These are phyloP conservation scores for Bombus turneri DNA, from an alignment of 1,140 invertebrate species.

Conservation along the genomic window DNA sequence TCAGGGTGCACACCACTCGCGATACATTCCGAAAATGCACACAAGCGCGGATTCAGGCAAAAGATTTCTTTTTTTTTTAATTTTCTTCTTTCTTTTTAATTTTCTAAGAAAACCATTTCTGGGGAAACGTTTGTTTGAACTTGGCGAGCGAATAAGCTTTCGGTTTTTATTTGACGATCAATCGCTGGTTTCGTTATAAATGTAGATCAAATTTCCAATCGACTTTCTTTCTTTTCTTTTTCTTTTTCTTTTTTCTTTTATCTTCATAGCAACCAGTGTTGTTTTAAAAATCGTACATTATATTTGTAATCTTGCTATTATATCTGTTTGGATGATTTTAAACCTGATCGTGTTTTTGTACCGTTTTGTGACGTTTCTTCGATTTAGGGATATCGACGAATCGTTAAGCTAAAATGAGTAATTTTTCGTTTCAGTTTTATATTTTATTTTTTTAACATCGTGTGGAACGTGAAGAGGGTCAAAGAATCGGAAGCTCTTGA, in stretches of 20 bases:
- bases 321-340: background rate
- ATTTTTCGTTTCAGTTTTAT: too few species aligned
- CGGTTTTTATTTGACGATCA: background rate
- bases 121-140: slow-evolving; percentile 16
- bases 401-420: too few species aligned
- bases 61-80: background rate
- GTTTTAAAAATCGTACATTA: background rate
- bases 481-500: too few species aligned
- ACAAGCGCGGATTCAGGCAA: slow-evolving; percentile 10
- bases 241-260: background rate
- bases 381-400: too few species aligned
- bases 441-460: too few species aligned
- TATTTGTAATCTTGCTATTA: background rate
- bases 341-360: too few species aligned
- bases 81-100: background rate
- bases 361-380: too few species aligned
- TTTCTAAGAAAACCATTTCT: background rate
- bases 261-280: background rate
- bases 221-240: too few species aligned
- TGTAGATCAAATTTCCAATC: background rate
- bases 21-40: slow-evolving; percentile 40
- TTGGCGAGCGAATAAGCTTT: background rate
- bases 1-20: slow-evolving; percentile 2
- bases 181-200: background rate
- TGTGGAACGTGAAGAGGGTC: too few species aligned